Evolutionary conservation across 2,888 invertebrate species (phyloP).

Genomic region (Noctua pronuba): DNA sequence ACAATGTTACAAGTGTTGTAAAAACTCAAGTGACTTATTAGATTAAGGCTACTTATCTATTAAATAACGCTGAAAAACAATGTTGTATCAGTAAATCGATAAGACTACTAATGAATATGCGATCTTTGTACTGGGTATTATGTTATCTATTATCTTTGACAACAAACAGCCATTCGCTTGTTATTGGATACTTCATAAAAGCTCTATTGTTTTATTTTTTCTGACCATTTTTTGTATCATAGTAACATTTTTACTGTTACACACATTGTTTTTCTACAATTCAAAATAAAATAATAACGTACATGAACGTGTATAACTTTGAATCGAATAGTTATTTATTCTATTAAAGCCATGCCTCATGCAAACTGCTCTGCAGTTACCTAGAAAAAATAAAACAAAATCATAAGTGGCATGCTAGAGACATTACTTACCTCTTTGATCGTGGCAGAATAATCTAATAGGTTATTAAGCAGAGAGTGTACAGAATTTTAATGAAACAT

Average conservation of each 20-base stretch:
- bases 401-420: slow-evolving; percentile 76
- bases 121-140: slow-evolving; percentile 59
- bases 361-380: slow-evolving; percentile 84
- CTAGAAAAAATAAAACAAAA: slow-evolving; percentile 81
- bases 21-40: slow-evolving; percentile 66
- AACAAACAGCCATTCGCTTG: slow-evolving; percentile 44
- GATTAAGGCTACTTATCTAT: slow-evolving; percentile 72
- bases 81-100: slow-evolving; percentile 77
- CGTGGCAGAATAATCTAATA: slow-evolving; percentile 41
- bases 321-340: slow-evolving; percentile 82
- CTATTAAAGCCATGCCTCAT: slow-evolving; percentile 86
- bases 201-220: slow-evolving; percentile 46
- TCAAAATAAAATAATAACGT: slow-evolving; percentile 73
- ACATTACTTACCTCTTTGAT: slow-evolving; percentile 60
- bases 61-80: slow-evolving; percentile 79
- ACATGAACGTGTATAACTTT: slow-evolving; percentile 85
- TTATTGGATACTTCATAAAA: slow-evolving; percentile 57
- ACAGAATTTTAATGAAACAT: slow-evolving; percentile 53
- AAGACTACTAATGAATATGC: slow-evolving; percentile 66
- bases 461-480: slow-evolving; percentile 49
- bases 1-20: slow-evolving; percentile 59
- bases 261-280: slow-evolving; percentile 38
- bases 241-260: slow-evolving; percentile 48
- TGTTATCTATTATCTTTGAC: slow-evolving; percentile 63
- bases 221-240: not conserved